phyloP scores from a whole-genome alignment of 2,888 invertebrate species.

The Hanleya hanleyi region DNA sequence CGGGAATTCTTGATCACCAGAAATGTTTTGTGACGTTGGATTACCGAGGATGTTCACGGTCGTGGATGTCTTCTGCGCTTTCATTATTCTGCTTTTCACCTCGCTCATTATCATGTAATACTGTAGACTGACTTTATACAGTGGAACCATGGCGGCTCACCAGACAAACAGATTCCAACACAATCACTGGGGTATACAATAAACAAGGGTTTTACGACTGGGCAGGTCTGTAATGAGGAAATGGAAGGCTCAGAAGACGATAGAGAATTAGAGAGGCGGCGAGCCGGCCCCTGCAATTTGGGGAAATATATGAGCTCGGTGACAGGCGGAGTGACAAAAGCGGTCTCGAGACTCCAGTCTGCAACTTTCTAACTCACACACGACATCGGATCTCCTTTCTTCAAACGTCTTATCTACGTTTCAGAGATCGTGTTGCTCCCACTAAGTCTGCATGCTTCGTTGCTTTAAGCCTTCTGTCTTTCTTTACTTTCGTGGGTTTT shows the following conservation, averaged over 20 bases:
- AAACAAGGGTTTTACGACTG: background rate
- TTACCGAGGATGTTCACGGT: too few relatives aligned
- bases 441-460: background rate
- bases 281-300: background rate
- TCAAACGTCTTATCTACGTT: background rate
- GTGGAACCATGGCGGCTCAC: too few relatives aligned
- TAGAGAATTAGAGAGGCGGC: background rate
- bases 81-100: too few relatives aligned
- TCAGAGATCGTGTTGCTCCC: background rate
- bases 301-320: background rate
- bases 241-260: background rate
- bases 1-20: too few relatives aligned
- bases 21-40: too few relatives aligned
- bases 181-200: background rate
- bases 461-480: background rate
- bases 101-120: too few relatives aligned
- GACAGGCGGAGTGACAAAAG: slow-evolving; percentile 8
- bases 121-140: too few relatives aligned
- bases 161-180: too few relatives aligned
- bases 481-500: background rate
- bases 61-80: too few relatives aligned
- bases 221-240: background rate
- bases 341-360: background rate
- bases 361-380: background rate
- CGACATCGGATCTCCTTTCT: slow-evolving; percentile 1